phyloP scores from a whole-genome alignment of 1,140 invertebrate genomes.

The Caenorhabditis tropicalis region DNA sequence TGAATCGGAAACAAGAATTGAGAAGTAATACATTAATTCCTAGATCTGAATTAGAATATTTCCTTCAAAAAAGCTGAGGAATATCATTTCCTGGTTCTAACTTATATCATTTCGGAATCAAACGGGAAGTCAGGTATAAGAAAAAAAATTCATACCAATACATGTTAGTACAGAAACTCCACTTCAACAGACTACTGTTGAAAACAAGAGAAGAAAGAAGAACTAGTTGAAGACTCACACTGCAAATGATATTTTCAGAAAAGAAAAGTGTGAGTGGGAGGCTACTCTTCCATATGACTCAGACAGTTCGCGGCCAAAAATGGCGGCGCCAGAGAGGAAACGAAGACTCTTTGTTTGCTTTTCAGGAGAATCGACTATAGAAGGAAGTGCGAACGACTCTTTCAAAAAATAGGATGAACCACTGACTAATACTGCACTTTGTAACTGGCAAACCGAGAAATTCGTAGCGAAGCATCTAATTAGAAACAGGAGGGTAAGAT shows the following conservation, averaged over 20 bases:
- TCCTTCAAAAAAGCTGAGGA: not conserved
- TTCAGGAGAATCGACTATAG: slow-evolving; percentile 14
- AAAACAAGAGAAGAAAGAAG: not conserved
- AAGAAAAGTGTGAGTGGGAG: slow-evolving; percentile 2
- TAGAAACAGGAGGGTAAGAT: slow-evolving; percentile 32
- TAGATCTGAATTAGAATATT: not conserved
- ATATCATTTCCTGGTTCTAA: not conserved
- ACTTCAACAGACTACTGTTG: too few relatives aligned
- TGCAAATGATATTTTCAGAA: not conserved
- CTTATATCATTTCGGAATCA: too few relatives aligned
- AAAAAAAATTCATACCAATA: too few relatives aligned
- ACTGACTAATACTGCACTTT: not conserved
- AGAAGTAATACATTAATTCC: not conserved
- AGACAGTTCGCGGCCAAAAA: slow-evolving; percentile 30
- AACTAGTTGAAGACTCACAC: not conserved
- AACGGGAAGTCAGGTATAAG: too few relatives aligned
- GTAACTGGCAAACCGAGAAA: not conserved
- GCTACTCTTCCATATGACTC: not conserved
- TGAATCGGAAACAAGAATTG: not conserved
- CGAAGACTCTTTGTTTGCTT: slow-evolving; percentile 10
- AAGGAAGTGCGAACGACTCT: not conserved
- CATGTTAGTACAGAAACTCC: too few relatives aligned
- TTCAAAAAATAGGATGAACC: not conserved
- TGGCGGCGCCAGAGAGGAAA: not conserved
- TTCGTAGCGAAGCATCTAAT: not conserved